These are phyloP conservation scores for Passer domesticus DNA, from an alignment of 2,113 vertebrate species.

Conservation along the genomic window DNA sequence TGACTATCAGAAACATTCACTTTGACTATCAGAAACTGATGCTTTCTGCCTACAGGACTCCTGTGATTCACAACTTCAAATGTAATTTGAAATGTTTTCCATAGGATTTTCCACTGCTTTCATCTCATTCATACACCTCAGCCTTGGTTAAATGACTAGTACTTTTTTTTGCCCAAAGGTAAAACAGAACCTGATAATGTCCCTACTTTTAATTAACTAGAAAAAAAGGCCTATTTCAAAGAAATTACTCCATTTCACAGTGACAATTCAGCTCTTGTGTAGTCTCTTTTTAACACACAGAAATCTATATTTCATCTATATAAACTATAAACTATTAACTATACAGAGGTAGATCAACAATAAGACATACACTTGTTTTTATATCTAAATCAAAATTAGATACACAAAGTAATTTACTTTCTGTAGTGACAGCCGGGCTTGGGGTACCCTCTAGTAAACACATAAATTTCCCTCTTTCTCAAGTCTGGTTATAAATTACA, in stretches of 20 bases:
- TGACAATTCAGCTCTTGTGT: not conserved
- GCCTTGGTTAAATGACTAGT: not conserved
- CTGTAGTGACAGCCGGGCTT: not conserved
- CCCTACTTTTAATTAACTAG: not conserved
- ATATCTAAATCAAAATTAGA: not conserved
- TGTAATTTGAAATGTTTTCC: not conserved
- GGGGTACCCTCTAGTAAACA: not conserved
- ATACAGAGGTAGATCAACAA: not conserved
- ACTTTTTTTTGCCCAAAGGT: not conserved
- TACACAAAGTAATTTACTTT: not conserved
- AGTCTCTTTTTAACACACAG: not conserved
- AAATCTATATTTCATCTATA: not conserved
- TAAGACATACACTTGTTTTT: not conserved
- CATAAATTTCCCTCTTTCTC: not conserved
- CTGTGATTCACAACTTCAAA: not conserved
- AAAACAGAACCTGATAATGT: not conserved
- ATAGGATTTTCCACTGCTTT: not conserved
- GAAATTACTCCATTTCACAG: not conserved
- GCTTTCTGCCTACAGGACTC: not conserved
- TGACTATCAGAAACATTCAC: not conserved
- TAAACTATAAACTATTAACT: not conserved
- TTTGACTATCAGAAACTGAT: not conserved
- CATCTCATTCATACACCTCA: not conserved
- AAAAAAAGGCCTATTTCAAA: not conserved
- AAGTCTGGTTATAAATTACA: not conserved